Percentiles rank a stretch among this genome's conserved stretches.
Conservation (phyloP, 1,140 invertebrate genomes). For the Phortica variegata region DNA sequence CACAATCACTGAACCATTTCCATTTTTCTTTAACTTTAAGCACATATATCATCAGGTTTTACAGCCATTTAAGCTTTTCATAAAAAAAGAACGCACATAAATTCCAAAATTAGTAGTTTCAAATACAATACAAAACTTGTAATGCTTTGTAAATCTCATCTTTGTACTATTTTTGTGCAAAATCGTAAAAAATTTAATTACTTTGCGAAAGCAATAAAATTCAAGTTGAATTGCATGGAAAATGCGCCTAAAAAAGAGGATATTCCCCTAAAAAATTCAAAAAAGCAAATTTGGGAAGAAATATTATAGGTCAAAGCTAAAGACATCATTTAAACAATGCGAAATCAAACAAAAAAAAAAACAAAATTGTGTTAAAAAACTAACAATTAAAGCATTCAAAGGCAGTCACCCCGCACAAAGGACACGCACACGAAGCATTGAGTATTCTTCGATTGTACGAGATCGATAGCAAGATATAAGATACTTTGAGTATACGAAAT, state of each 20-base stretch:
- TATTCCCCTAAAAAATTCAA: constrained; percentile 15
- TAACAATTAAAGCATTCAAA: constrained; percentile 26
- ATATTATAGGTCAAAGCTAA: constrained; percentile 34
- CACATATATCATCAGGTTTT: not conserved
- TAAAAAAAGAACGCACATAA: not conserved
- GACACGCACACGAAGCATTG: constrained; percentile 7
- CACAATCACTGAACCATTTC: no score
- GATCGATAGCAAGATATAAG: constrained; percentile 8
- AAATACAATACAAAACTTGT: not conserved
- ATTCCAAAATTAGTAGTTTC: not conserved
- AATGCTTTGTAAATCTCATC: not conserved
- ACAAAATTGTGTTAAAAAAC: constrained; percentile 12
- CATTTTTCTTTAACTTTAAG: no score
- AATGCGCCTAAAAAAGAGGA: constrained; percentile 42
- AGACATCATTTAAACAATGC: constrained; percentile 47
- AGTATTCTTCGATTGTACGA: constrained; percentile 45
- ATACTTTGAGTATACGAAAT: not conserved
- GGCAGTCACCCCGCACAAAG: constrained; percentile 49
- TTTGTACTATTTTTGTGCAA: constrained; percentile 35
- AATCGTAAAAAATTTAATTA: constrained; percentile 55
- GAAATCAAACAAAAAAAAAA: constrained; percentile 16
- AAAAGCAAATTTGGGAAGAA: constrained; percentile 10
- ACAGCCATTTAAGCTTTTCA: no score
- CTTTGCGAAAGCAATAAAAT: constrained; percentile 45
- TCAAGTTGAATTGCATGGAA: constrained; percentile 52